phyloP scores from a whole-genome alignment of 53 echinoderm and acorn worm species.

The Echinarachnius parma region DNA sequence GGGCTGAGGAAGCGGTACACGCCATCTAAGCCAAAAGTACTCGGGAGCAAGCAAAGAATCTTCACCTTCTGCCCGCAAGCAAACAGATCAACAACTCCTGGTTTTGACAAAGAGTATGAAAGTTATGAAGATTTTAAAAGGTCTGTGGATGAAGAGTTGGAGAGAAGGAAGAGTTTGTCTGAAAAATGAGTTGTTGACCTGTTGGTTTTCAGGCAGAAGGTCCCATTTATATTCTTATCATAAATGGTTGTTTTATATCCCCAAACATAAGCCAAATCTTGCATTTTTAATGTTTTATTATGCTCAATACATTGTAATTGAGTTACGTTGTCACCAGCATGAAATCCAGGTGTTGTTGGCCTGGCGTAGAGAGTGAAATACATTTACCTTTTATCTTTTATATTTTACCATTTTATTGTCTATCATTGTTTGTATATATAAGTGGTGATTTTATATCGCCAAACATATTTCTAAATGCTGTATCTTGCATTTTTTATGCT shows the following conservation, averaged over 20 bases:
- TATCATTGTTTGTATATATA: too few relatives aligned
- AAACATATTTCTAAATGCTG: too few relatives aligned
- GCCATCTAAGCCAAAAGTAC: conserved; percentile 3
- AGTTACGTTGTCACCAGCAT: too few relatives aligned
- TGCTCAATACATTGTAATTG: neutral
- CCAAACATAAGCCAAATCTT: neutral
- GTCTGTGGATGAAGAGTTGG: neutral
- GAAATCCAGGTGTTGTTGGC: too few relatives aligned
- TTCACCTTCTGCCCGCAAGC: conserved; percentile 10
- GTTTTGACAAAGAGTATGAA: conserved; percentile 8
- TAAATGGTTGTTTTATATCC: neutral
- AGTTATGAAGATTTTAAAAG: neutral
- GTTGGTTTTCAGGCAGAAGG: neutral
- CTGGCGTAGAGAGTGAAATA: too few relatives aligned
- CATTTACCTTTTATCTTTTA: too few relatives aligned
- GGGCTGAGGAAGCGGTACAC: conserved; percentile 5
- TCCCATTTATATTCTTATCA: neutral
- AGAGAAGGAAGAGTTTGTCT: neutral
- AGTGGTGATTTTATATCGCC: too few relatives aligned
- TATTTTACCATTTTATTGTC: too few relatives aligned
- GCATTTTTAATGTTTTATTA: neutral
- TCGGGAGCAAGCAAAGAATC: conserved; percentile 10
- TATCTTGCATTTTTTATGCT: too few relatives aligned
- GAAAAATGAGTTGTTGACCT: neutral
- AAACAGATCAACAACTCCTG: neutral